Conservation (phyloP, 1,140 invertebrate genomes). For the Macrobrachium rosenbergii region DNA sequence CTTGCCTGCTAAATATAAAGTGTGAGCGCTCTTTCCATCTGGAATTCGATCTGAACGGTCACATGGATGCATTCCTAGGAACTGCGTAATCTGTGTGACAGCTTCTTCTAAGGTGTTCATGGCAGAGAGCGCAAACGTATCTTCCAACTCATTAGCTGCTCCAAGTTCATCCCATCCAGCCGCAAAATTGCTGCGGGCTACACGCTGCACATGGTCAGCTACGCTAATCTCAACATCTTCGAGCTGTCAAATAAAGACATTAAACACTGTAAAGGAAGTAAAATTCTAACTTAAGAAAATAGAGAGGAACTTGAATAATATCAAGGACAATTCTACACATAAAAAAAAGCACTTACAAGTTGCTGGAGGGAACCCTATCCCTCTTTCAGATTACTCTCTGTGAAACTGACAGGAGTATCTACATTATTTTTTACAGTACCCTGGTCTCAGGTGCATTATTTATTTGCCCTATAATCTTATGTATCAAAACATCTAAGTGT, state of each 20-base stretch:
- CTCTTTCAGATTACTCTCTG: too few species aligned
- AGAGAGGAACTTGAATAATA: not conserved
- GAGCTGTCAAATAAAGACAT: conserved; percentile 73
- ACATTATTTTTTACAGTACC: too few species aligned
- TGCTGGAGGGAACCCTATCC: too few species aligned
- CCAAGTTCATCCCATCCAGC: conserved; percentile 82
- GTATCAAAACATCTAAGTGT: too few species aligned
- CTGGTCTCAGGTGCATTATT: too few species aligned
- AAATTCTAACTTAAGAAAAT: not conserved
- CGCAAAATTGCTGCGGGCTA: conserved; percentile 79
- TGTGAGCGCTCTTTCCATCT: conserved; percentile 87
- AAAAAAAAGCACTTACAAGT: too few species aligned
- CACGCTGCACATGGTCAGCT: conserved; percentile 91
- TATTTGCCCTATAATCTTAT: too few species aligned
- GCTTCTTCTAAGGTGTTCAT: conserved; percentile 87
- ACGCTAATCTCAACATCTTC: conserved; percentile 94
- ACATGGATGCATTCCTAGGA: conserved; percentile 89
- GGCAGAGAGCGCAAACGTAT: conserved; percentile 89
- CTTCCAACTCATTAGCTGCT: conserved; percentile 83
- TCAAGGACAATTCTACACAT: too few species aligned
- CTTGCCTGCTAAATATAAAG: conserved; percentile 82
- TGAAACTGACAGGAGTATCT: too few species aligned
- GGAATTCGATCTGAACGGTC: conserved; percentile 88
- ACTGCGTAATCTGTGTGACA: conserved; percentile 87
- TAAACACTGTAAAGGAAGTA: not conserved